Evolutionary conservation across 2,797 vertebrate genomes (phyloP).

Genomic region (Chiloscyllium punctatum): DNA sequence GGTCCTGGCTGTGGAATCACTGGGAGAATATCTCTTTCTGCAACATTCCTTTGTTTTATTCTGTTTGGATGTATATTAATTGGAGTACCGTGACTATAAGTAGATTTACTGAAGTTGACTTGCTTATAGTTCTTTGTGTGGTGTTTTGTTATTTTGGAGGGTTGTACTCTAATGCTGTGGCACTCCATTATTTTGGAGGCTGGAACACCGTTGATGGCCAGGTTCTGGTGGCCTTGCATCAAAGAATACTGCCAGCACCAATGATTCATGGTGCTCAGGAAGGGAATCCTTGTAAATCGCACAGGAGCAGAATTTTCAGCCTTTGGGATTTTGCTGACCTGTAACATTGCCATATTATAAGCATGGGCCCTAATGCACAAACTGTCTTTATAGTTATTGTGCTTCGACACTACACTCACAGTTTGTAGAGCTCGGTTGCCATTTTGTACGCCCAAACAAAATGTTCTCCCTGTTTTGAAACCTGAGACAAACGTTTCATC

Average conservation of each 20-base stretch:
- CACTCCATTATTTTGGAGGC: conserved; percentile 44
- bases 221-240: conserved; percentile 44
- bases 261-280: conserved; percentile 14
- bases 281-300: conserved; percentile 16
- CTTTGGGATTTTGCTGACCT: conserved; percentile 39
- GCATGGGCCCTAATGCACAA: no score
- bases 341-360: conserved; percentile 31
- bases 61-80: conserved; percentile 39
- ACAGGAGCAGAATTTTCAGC: conserved; percentile 35
- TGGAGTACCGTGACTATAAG: conserved; percentile 37
- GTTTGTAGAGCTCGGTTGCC: neutral
- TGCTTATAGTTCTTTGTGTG: conserved; percentile 48
- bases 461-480: neutral
- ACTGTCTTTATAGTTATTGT: neutral
- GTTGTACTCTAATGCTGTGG: neutral
- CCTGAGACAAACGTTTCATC: neutral
- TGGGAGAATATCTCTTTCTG: conserved; percentile 33
- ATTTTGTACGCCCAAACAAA: neutral
- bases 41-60: conserved; percentile 39
- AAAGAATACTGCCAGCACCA: conserved; percentile 47
- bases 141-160: conserved; percentile 39
- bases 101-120: conserved; percentile 39
- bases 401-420: conserved; percentile 40
- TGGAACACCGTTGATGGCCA: conserved; percentile 43
- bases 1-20: conserved; percentile 45